Base-by-base conservation (phyloP, 2,888 invertebrate genomes). In the Caenorhabditis imperialis region DNA sequence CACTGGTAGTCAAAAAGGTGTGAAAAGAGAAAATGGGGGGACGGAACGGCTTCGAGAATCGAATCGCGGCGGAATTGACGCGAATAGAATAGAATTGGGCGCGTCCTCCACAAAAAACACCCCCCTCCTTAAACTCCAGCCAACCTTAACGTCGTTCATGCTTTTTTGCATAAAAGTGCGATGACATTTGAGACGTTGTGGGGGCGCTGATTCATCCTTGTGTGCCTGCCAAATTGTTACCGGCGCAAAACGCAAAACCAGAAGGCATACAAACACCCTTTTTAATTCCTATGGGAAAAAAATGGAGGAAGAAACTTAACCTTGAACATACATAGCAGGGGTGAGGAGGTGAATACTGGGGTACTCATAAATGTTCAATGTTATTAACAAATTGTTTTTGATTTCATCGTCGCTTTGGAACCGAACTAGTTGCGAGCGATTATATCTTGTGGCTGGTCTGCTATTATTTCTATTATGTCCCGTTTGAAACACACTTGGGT, bases 101-200 rank as follows among this genome's bases (percentile, higher is more conserved):
- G 70, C 71, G 71, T 62, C 71, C 71, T 71, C 51, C 71, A 62
- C n/a, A 71, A 71, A 62, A 72, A 62, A 57, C 71, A 48, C 58
- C 63, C 60, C 63, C 63, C n/a, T n/a, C n/a, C n/a, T n/a, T n/a
- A n/a, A n/a, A n/a, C n/a, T n/a, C 65, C 72, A 53, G 42, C 65
- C 73, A 73, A 73, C 73, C 73, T 50, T 73, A 50, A 73, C 73
- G 62, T 73, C 55, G 60, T 71, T 55, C 30, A 69, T 60, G 69
- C 60, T 51, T 60, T 67, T 67, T 67, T 67, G 67, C 67, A 67
- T 67, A 67, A 67, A 57, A 67, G 67, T 67, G 67, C 57, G 67
- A 30, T 67, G 67, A 44, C 57, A 57, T 67, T 67, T 67, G 50
- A 65, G 57, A 65, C 45, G 37, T 53, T 22, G 22, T 18, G 44